phyloP scores from a whole-genome alignment of 2,888 invertebrate species.

The Criorhina ranunculi region DNA sequence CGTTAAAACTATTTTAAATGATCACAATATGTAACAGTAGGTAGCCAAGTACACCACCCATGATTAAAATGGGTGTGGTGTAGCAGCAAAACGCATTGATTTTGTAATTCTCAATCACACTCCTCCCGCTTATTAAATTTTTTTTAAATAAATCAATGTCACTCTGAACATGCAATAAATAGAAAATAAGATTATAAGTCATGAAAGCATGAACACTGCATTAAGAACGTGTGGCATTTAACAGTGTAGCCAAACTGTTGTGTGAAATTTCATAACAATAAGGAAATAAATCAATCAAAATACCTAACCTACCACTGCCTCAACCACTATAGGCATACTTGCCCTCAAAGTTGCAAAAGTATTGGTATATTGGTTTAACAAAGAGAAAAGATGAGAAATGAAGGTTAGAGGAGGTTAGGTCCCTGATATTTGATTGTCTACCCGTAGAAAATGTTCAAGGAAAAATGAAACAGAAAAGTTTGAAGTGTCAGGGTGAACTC shows the following conservation, averaged over 20 bases:
- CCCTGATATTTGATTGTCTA: too few species aligned
- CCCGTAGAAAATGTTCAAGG: too few species aligned
- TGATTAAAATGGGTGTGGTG: neutral
- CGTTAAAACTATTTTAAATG: too few species aligned
- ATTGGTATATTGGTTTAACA: neutral
- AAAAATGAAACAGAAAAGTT: too few species aligned
- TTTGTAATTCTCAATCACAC: conserved; percentile 7
- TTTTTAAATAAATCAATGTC: conserved; percentile 22
- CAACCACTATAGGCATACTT: conserved; percentile 1
- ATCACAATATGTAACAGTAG: too few species aligned
- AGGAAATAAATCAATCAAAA: conserved; percentile 42
- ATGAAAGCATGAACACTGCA: conserved; percentile 2
- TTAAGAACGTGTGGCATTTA: conserved; percentile 1
- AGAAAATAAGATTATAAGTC: conserved; percentile 34
- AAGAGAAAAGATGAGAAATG: too few species aligned
- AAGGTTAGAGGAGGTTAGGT: too few species aligned
- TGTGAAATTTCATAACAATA: conserved; percentile 21
- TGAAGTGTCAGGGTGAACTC: too few species aligned
- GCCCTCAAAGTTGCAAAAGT: conserved; percentile 19
- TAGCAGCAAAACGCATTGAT: neutral
- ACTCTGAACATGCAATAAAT: conserved; percentile 21
- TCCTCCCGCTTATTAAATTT: neutral
- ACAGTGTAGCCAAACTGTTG: conserved; percentile 4
- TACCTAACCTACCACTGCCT: conserved; percentile 12
- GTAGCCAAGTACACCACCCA: neutral